phyloP scores from a whole-genome alignment of 1,140 invertebrate genomes.

The Lithobius niger region DNA sequence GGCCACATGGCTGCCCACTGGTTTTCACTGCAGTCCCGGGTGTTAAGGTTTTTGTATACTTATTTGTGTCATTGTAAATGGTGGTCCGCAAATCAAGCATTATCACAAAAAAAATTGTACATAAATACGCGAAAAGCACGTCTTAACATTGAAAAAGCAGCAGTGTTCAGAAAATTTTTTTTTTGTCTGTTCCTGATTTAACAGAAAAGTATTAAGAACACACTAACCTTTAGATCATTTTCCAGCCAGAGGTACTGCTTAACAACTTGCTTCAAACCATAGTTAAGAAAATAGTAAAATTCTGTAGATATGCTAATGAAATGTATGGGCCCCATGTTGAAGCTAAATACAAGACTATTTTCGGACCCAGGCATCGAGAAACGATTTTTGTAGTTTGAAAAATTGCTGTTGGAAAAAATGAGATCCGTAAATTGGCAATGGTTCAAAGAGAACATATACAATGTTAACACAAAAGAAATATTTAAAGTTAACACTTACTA shows the following conservation, averaged over 20 bases:
- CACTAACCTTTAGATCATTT: conserved; percentile 51
- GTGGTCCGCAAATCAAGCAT: too few species aligned
- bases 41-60: too few species aligned
- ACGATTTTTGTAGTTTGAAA: conserved; percentile 65
- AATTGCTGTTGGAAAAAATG: conserved; percentile 52
- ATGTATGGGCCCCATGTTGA: conserved; percentile 81
- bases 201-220: too few species aligned
- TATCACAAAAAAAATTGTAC: conserved; percentile 6
- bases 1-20: too few species aligned
- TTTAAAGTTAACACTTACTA: conserved; percentile 44
- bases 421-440: conserved; percentile 1
- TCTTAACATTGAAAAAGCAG: conserved; percentile 16
- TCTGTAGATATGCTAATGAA: conserved; percentile 87
- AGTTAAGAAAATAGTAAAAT: conserved; percentile 82
- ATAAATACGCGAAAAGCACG: neutral
- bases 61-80: too few species aligned
- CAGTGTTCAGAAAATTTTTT: too few species aligned
- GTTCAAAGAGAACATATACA: conserved; percentile 7
- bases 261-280: conserved; percentile 64
- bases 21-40: too few species aligned
- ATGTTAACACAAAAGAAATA: too few species aligned
- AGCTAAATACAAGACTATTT: conserved; percentile 74
- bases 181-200: too few species aligned
- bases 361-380: conserved; percentile 73
- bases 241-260: conserved; percentile 83